Evolutionary conservation across 2,797 vertebrate genomes (phyloP).

Genomic region (Antrozous pallidus): DNA sequence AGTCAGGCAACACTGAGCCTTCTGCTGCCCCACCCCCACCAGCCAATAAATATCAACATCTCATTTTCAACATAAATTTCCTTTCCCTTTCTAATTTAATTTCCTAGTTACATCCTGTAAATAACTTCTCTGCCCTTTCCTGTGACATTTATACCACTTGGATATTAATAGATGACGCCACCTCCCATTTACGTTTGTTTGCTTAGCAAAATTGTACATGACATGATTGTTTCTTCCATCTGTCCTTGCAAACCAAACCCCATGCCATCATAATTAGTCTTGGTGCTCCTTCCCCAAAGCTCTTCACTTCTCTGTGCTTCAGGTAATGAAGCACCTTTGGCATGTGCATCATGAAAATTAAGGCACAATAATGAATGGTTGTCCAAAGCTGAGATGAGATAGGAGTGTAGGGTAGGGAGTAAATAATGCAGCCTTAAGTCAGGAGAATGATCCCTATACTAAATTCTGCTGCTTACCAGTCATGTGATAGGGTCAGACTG

Average conservation of each 20-base stretch:
- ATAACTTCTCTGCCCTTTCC: background rate
- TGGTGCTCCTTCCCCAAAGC: background rate
- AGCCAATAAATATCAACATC: background rate
- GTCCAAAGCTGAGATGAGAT: background rate
- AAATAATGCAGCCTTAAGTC: background rate
- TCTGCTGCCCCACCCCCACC: rapidly evolving
- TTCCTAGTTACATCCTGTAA: conserved; percentile 1
- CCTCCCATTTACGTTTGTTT: background rate
- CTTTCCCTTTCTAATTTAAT: background rate
- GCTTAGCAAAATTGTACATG: background rate
- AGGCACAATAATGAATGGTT: background rate
- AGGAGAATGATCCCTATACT: background rate
- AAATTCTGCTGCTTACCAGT: background rate
- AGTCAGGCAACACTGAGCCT: background rate
- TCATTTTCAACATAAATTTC: background rate
- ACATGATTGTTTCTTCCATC: background rate
- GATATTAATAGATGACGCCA: background rate
- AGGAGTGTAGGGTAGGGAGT: background rate
- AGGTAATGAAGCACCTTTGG: background rate
- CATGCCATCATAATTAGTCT: background rate
- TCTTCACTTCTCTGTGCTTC: background rate
- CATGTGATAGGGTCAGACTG: background rate
- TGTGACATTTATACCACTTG: background rate
- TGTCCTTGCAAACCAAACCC: background rate
- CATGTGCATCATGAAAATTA: background rate